Conservation (phyloP, 2,797 vertebrate genomes). For the Amphiprion clarkii region DNA sequence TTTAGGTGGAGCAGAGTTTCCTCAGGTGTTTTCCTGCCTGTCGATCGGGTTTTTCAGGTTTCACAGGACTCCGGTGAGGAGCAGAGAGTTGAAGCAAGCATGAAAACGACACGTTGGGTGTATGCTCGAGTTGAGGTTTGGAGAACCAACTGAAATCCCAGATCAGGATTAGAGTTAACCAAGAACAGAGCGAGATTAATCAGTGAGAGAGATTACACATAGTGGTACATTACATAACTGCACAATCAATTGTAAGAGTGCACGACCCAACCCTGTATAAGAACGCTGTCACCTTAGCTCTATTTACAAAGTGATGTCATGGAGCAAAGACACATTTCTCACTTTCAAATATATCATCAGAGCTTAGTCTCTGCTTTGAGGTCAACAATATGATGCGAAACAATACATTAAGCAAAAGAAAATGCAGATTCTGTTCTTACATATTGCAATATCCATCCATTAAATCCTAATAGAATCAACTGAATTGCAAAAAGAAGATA, state of each 20-base stretch:
- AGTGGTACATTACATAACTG: too few relatives aligned
- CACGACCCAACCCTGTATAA: background rate
- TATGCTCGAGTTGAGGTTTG: background rate
- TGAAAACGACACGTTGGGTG: background rate
- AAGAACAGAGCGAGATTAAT: too few relatives aligned
- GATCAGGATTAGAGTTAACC: too few relatives aligned
- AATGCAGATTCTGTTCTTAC: too few relatives aligned
- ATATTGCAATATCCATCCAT: too few relatives aligned
- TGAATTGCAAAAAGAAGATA: background rate
- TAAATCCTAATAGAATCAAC: background rate
- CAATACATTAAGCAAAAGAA: too few relatives aligned
- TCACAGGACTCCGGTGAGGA: background rate
- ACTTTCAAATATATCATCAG: background rate
- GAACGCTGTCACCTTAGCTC: too few relatives aligned
- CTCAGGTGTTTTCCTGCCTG: slow-evolving; percentile 48
- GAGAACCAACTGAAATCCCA: too few relatives aligned
- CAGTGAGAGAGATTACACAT: too few relatives aligned
- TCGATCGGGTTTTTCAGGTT: slow-evolving; percentile 74
- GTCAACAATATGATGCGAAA: too few relatives aligned
- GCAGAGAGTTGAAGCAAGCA: slow-evolving; percentile 19
- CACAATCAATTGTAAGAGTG: too few relatives aligned
- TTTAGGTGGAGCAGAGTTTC: slow-evolving; percentile 49
- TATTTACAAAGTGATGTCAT: background rate
- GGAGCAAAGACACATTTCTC: background rate
- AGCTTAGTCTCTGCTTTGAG: too few relatives aligned